phyloP scores from a whole-genome alignment of 2,113 vertebrate genomes.

The Oncorhynchus keta region DNA sequence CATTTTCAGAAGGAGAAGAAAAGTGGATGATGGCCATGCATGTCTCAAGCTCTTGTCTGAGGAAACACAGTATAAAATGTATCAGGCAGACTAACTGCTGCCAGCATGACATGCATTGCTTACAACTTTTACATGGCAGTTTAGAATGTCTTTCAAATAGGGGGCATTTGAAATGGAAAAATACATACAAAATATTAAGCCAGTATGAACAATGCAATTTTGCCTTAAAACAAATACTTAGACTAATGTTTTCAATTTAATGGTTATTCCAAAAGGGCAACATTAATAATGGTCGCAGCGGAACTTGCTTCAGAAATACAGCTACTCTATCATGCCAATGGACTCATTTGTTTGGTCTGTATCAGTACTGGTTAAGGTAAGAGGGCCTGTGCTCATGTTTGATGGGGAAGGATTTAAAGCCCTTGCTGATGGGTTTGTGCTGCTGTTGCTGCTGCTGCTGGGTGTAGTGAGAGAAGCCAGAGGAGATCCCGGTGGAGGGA shows the following conservation, averaged over 20 bases:
- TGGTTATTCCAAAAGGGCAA: conserved; percentile 35
- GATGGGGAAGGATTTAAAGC: conserved; percentile 93
- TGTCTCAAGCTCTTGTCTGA: conserved; percentile 63
- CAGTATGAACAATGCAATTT: conserved; percentile 55
- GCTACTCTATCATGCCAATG: conserved; percentile 30
- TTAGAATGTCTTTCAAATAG: conserved; percentile 57
- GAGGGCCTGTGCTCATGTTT: conserved; percentile 94
- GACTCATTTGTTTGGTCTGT: background rate
- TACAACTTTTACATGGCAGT: conserved; percentile 58
- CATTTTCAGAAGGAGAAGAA: conserved; percentile 52
- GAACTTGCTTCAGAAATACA: conserved; percentile 31
- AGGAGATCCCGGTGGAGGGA: conserved; percentile 74
- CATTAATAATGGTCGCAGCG: conserved; percentile 33
- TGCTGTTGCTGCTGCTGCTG: conserved; percentile 70
- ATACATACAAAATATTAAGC: conserved; percentile 61
- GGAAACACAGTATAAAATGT: conserved; percentile 33
- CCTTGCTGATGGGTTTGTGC: conserved; percentile 91
- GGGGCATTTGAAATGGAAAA: conserved; percentile 63
- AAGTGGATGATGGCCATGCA: conserved; percentile 53
- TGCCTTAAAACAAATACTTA: conserved; percentile 33
- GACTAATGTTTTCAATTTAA: conserved; percentile 48
- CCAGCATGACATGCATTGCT: conserved; percentile 53
- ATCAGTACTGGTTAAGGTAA: conserved; percentile 94
- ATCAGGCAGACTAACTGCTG: conserved; percentile 52
- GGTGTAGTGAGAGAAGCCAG: conserved; percentile 80